Conservation (phyloP, 2,113 vertebrate genomes). For the Cervus canadensis region DNA sequence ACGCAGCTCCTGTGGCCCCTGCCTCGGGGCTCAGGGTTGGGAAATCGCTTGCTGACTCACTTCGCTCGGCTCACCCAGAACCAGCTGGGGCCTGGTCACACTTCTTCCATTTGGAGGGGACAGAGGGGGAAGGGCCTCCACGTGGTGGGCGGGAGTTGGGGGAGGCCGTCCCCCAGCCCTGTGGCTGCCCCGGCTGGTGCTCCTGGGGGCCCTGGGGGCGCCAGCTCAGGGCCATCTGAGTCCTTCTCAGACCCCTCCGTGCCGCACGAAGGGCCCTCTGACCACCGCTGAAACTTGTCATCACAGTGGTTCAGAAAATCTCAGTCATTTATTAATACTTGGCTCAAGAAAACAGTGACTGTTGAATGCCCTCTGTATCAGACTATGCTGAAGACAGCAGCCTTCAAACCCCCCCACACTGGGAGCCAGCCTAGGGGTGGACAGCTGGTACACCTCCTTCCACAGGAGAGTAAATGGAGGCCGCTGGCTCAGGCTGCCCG, state of each 20-base stretch:
- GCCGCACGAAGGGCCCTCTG: background rate
- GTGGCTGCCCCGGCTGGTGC: background rate
- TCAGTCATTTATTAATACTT: background rate
- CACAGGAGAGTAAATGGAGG: too few species aligned
- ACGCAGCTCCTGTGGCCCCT: background rate
- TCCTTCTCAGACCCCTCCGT: background rate
- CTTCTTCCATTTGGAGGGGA: too few species aligned
- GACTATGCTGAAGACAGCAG: too few species aligned
- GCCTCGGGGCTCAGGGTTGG: background rate
- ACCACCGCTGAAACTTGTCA: background rate
- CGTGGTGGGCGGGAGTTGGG: too few species aligned
- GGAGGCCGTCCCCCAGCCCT: background rate
- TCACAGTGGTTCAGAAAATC: background rate
- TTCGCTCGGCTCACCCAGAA: background rate
- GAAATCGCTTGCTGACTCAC: background rate
- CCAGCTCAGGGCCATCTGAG: background rate
- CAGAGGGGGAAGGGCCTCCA: too few species aligned
- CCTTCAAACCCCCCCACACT: fast-evolving
- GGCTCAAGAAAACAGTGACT: fast-evolving
- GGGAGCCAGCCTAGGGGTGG: background rate
- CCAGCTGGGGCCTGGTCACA: background rate
- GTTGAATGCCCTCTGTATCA: background rate
- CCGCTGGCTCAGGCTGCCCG: background rate
- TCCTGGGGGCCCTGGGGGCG: background rate
- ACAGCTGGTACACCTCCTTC: fast-evolving